Conservation (phyloP, 92 coral and sea anemone species). For the Pocillopora grandis region DNA sequence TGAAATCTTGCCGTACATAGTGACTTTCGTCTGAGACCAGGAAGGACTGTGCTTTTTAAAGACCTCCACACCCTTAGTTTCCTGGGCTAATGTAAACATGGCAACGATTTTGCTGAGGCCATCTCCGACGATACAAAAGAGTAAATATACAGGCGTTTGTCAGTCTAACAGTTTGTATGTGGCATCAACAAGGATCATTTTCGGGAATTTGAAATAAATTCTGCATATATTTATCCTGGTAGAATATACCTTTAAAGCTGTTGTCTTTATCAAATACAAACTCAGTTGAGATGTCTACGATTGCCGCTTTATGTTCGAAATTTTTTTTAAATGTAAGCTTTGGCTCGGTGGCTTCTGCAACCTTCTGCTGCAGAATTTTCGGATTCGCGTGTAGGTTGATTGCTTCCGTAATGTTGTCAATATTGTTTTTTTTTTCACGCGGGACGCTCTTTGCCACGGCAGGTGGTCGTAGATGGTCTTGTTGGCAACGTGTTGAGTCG, state of each 20-base stretch:
- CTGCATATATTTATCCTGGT: slow-evolving; percentile 52
- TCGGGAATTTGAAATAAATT: slow-evolving; percentile 24
- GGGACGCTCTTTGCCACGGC: slow-evolving; percentile 37
- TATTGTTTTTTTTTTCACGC: not conserved
- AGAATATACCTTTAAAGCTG: slow-evolving; percentile 49
- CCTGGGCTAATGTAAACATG: slow-evolving; percentile 53
- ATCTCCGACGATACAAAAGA: slow-evolving; percentile 47
- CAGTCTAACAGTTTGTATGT: slow-evolving; percentile 49
- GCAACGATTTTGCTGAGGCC: slow-evolving; percentile 52
- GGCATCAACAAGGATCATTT: slow-evolving; percentile 50
- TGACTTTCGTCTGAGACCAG: slow-evolving; percentile 16
- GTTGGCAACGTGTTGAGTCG: slow-evolving; percentile 44
- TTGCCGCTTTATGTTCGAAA: slow-evolving; percentile 48
- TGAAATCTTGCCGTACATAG: slow-evolving; percentile 63
- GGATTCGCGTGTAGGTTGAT: slow-evolving; percentile 50
- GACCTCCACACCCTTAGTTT: slow-evolving; percentile 38
- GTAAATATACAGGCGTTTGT: slow-evolving; percentile 46
- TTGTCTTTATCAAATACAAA: slow-evolving; percentile 45
- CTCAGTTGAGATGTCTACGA: slow-evolving; percentile 33
- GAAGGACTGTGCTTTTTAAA: slow-evolving; percentile 49
- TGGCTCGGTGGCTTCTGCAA: slow-evolving; percentile 45
- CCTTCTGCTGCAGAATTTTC: slow-evolving; percentile 51
- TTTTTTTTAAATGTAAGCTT: slow-evolving; percentile 59
- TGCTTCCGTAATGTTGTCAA: slow-evolving; percentile 29
- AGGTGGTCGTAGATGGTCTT: slow-evolving; percentile 45